Conservation (phyloP, 2,113 vertebrate species). For the Nannospalax galili region DNA sequence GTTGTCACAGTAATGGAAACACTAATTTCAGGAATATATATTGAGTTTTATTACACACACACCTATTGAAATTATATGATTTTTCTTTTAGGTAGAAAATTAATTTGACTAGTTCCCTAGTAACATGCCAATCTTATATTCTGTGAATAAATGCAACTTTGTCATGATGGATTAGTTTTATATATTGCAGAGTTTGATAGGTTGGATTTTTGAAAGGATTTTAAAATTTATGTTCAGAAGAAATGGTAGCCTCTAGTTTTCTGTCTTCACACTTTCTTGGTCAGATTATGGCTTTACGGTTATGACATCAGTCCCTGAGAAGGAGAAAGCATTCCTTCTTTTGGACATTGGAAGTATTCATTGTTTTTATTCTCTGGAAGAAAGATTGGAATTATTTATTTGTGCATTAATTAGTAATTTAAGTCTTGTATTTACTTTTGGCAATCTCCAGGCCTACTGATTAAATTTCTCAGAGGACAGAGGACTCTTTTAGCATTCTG, state of each 20-base stretch:
- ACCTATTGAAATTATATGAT: not conserved
- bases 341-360: not conserved
- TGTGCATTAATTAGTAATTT: not conserved
- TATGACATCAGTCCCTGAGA: not conserved
- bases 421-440: not conserved
- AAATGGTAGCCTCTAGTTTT: not conserved
- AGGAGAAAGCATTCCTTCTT: not conserved
- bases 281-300: not conserved
- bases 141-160: not conserved
- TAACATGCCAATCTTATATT: not conserved
- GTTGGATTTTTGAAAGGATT: not conserved
- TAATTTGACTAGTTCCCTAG: conserved; percentile 11
- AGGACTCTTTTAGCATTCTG: not conserved
- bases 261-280: not conserved
- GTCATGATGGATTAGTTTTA: not conserved
- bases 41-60: not conserved
- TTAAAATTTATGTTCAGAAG: not conserved
- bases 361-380: not conserved
- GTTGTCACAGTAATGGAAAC: not conserved
- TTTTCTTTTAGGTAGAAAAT: not conserved
- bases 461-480: not conserved
- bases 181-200: not conserved
- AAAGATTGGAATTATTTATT: not conserved
- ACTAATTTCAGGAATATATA: not conserved
- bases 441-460: not conserved